Conservation (phyloP, 2,797 vertebrate species). For the Ceryle rudis region DNA sequence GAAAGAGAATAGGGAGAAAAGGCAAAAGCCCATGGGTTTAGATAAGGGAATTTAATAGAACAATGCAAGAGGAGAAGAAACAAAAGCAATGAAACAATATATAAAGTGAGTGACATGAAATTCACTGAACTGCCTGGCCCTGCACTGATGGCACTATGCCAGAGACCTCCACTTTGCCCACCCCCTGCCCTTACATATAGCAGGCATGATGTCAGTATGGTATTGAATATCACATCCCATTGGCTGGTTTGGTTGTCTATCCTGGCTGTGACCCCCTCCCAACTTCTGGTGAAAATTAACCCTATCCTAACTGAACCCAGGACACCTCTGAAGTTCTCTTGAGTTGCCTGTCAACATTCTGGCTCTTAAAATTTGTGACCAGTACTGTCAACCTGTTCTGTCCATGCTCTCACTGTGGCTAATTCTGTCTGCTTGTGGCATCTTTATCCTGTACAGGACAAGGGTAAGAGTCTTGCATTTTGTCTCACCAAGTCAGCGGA, state of each 20-base stretch:
- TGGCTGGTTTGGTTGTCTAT: not conserved
- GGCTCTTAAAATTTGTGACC: not conserved
- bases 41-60: not conserved
- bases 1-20: not conserved
- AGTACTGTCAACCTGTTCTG: not conserved
- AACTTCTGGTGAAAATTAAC: not conserved
- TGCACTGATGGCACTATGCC: too few species aligned
- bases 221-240: not conserved
- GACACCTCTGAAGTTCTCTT: not conserved
- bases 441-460: not conserved
- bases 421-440: not conserved
- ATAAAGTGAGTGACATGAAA: not conserved
- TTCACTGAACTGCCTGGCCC: too few species aligned
- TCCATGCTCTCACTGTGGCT: not conserved
- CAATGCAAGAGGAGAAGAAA: not conserved
- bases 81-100: not conserved
- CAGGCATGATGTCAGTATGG: not conserved
- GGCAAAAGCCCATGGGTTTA: not conserved
- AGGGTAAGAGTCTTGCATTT: not conserved
- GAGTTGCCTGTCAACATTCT: not conserved
- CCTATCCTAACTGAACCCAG: not conserved
- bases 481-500: not conserved
- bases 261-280: not conserved
- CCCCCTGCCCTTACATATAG: not conserved
- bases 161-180: too few species aligned